Evolutionary conservation across 2,113 vertebrate genomes (phyloP).

Genomic region (Pomatorhinus ruficollis): DNA sequence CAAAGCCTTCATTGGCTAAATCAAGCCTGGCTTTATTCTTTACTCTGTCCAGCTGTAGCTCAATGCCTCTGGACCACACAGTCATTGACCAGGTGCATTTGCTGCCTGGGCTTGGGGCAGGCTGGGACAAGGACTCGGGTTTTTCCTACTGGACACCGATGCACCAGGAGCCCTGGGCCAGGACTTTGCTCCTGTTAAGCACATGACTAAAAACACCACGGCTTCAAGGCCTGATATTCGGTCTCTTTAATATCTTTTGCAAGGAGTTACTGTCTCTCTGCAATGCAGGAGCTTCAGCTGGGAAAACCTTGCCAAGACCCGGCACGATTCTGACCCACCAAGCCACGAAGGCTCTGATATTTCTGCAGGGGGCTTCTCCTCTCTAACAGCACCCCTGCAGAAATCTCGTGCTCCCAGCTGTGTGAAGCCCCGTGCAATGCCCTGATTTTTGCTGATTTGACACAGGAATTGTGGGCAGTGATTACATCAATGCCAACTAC

Average conservation of each 20-base stretch:
- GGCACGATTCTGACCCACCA: not conserved
- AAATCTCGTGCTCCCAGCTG: not conserved
- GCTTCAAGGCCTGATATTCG: accelerated
- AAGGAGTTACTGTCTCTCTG: not conserved
- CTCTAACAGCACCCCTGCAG: not conserved
- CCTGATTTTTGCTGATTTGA: not conserved
- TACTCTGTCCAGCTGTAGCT: conserved; percentile 12
- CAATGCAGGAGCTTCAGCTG: not conserved
- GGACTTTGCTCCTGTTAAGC: not conserved
- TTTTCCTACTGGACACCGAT: not conserved
- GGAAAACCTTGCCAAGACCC: not conserved
- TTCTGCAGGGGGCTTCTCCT: not conserved
- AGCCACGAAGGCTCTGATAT: not conserved
- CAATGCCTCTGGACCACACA: accelerated
- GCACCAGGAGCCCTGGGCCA: not conserved
- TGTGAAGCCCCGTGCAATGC: not conserved
- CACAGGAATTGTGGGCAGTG: conserved; percentile 91
- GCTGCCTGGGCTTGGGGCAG: not conserved
- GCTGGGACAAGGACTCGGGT: not conserved
- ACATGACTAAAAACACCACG: accelerated
- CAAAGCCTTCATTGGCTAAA: not conserved
- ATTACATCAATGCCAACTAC: conserved; percentile 98
- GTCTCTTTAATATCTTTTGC: not conserved
- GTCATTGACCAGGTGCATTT: not conserved
- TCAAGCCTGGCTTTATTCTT: not conserved